phyloP scores from a whole-genome alignment of 37 sponge, comb jelly and placozoan genomes.

The Spongia lamella region DNA sequence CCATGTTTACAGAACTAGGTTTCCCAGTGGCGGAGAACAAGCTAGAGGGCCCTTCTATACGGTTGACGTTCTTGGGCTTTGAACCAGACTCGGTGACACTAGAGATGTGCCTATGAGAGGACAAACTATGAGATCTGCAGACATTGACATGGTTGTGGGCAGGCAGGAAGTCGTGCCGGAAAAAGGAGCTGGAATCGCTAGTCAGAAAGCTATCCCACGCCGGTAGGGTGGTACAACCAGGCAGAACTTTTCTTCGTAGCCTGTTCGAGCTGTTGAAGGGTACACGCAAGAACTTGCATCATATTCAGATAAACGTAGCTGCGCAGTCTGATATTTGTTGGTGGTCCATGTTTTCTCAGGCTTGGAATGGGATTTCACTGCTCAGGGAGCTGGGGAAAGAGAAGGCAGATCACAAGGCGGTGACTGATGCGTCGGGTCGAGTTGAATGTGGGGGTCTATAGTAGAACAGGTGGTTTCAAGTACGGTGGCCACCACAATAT shows the following conservation, averaged over 20 bases:
- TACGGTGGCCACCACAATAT: background rate
- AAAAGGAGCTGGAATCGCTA: slow-evolving; percentile 19
- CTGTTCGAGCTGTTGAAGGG: slow-evolving; percentile 10
- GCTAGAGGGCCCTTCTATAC: slow-evolving; percentile 25
- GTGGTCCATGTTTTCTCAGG: slow-evolving; percentile 30
- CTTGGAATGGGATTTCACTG: slow-evolving; percentile 24
- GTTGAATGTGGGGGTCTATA: slow-evolving; percentile 32
- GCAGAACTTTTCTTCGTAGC: slow-evolving; percentile 17
- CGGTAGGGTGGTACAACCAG: slow-evolving; percentile 24
- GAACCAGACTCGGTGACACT: no score
- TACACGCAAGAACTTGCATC: background rate
- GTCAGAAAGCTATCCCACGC: slow-evolving; percentile 14
- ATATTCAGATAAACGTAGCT: slow-evolving; percentile 21
- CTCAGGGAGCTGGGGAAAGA: background rate
- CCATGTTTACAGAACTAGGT: no score
- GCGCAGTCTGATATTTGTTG: slow-evolving; percentile 23
- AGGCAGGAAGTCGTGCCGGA: background rate
- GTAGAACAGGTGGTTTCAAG: slow-evolving; percentile 8
- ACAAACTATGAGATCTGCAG: slow-evolving; percentile 28
- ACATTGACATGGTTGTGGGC: background rate
- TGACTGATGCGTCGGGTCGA: slow-evolving; percentile 35
- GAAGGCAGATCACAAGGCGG: background rate
- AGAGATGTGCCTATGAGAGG: slow-evolving; percentile 20
- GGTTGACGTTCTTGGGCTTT: slow-evolving; percentile 17
- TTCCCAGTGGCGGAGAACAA: slow-evolving; percentile 29